These are phyloP conservation scores for Eutrigla gurnardus DNA, from an alignment of 2,797 vertebrate species.

Conservation along the genomic window DNA sequence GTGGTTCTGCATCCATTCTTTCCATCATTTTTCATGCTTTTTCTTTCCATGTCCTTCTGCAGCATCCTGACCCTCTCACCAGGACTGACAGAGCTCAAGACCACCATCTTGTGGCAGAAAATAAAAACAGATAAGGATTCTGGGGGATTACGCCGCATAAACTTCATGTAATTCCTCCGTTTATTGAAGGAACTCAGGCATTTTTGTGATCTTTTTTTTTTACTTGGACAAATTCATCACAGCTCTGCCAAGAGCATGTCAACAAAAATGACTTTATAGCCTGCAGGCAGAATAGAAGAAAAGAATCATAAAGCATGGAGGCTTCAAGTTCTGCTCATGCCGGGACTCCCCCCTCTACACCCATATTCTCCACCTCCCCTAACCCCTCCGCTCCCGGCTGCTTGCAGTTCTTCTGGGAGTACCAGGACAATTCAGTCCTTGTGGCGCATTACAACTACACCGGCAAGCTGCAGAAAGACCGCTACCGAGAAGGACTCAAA, in stretches of 20 bases:
- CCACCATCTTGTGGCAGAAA: slow-evolving; percentile 64
- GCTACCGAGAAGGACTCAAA: slow-evolving; percentile 85
- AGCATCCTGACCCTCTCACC: slow-evolving; percentile 40
- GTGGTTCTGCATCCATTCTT: slow-evolving; percentile 9
- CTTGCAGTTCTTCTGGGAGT: slow-evolving; percentile 77
- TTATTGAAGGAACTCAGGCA: slow-evolving; percentile 15
- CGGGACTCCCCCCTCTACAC: slow-evolving; percentile 29
- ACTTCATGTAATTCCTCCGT: slow-evolving; percentile 31
- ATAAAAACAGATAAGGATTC: slow-evolving; percentile 25
- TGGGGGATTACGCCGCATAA: slow-evolving; percentile 33
- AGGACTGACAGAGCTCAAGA: slow-evolving; percentile 59
- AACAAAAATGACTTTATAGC: slow-evolving; percentile 65
- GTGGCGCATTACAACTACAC: slow-evolving; percentile 89
- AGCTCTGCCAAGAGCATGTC: slow-evolving; percentile 33
- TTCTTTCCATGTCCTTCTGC: slow-evolving; percentile 38
- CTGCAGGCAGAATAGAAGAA: slow-evolving; percentile 32
- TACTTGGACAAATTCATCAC: slow-evolving; percentile 26
- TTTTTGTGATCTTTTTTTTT: slow-evolving; percentile 34
- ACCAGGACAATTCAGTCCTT: slow-evolving; percentile 83
- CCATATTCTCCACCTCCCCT: slow-evolving; percentile 18
- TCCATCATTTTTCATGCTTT: slow-evolving; percentile 31
- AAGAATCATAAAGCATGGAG: slow-evolving; percentile 69
- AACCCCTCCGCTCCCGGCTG: slow-evolving; percentile 29
- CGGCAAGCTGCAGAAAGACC: slow-evolving; percentile 85
- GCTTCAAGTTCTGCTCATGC: slow-evolving; percentile 49